Evolutionary conservation across 2,797 vertebrate species (phyloP).

Genomic region (Bryconaethiops microstoma): DNA sequence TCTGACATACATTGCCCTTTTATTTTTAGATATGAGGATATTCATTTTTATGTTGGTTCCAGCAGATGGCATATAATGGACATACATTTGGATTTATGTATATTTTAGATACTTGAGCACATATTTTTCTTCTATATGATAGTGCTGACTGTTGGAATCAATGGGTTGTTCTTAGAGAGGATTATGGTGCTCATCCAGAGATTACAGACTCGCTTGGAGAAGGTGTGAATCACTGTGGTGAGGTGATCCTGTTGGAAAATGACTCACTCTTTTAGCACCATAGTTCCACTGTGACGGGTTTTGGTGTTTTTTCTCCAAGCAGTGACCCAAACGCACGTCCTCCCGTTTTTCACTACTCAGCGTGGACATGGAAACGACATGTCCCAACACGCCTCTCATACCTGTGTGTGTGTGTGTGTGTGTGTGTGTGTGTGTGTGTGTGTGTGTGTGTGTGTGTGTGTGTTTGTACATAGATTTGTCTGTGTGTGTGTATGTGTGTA

Average conservation of each 20-base stretch:
- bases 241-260: conserved; percentile 42
- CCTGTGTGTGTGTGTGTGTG: conserved; percentile 2
- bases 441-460: neutral
- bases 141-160: neutral
- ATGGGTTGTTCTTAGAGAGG: neutral
- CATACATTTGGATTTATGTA: neutral
- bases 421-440: conserved; percentile 9
- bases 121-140: neutral
- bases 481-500: no score
- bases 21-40: no score
- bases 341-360: conserved; percentile 32
- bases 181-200: conserved; percentile 8
- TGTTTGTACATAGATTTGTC: neutral
- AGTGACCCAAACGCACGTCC: conserved; percentile 11
- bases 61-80: no score
- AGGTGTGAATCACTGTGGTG: conserved; percentile 19
- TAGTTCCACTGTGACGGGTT: neutral
- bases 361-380: conserved; percentile 31
- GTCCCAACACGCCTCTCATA: conserved; percentile 48
- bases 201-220: conserved; percentile 11
- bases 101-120: neutral
- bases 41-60: no score
- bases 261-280: conserved; percentile 45
- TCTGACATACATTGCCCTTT: no score
- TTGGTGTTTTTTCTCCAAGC: conserved; percentile 12